phyloP scores from a whole-genome alignment of 2,113 vertebrate species.

The Cryptomyrus ogoouensis region DNA sequence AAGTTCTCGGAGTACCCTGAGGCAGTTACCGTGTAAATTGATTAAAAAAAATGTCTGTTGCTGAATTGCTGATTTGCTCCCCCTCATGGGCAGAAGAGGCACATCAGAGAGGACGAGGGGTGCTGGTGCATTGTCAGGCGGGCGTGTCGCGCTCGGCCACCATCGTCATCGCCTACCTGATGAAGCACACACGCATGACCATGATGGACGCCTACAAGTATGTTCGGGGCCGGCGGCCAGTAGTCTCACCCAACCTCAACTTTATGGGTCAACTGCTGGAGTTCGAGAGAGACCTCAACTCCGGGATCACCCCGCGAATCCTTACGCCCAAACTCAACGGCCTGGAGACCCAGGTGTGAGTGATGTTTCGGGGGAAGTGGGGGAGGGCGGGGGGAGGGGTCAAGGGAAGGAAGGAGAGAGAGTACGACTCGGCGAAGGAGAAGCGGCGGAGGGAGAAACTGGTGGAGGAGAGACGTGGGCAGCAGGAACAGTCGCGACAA shows the following conservation, averaged over 20 bases:
- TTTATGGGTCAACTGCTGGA: slow-evolving; percentile 81
- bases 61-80: background rate
- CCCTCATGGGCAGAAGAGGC: slow-evolving; percentile 63
- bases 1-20: background rate
- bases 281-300: slow-evolving; percentile 77
- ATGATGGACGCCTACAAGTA: slow-evolving; percentile 82
- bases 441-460: background rate
- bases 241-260: slow-evolving; percentile 80
- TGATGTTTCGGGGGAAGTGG: background rate
- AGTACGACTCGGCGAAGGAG: background rate
- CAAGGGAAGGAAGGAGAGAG: slow-evolving; percentile 12
- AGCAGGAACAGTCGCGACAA: background rate
- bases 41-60: background rate
- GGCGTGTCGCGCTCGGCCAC: slow-evolving; percentile 76
- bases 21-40: background rate
- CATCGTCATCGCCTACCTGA: slow-evolving; percentile 74
- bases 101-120: slow-evolving; percentile 71
- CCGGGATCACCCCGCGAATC: slow-evolving; percentile 70
- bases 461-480: background rate
- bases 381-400: background rate
- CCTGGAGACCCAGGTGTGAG: slow-evolving; percentile 71
- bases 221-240: slow-evolving; percentile 77
- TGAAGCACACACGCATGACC: slow-evolving; percentile 81
- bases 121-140: slow-evolving; percentile 76
- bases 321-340: slow-evolving; percentile 74